Conservation (phyloP, 1,140 invertebrate genomes). For the Zaprionus africanus region DNA sequence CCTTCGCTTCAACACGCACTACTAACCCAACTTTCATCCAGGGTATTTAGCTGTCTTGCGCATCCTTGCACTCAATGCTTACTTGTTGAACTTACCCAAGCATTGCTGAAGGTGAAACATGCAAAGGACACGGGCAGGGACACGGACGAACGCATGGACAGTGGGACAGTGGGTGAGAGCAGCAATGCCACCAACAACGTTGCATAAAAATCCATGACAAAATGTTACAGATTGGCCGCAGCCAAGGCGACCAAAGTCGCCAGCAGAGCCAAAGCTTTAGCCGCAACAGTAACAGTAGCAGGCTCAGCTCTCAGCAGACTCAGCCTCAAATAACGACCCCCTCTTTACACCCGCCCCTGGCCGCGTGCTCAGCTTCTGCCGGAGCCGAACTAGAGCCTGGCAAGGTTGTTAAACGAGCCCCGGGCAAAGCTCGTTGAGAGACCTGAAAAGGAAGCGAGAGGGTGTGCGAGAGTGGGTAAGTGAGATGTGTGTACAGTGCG, state of each 20-base stretch:
- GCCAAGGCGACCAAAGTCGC: conserved; percentile 27
- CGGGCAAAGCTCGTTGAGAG: conserved; percentile 52
- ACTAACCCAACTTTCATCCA: background rate
- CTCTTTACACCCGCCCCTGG: background rate
- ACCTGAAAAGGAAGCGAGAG: background rate
- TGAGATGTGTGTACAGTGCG: background rate
- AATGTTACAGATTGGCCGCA: conserved; percentile 74
- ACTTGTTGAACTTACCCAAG: conserved; percentile 66
- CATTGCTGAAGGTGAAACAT: conserved; percentile 64
- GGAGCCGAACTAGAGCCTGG: conserved; percentile 18
- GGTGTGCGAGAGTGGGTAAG: conserved; percentile 6
- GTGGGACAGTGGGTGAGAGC: conserved; percentile 20
- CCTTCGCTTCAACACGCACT: background rate
- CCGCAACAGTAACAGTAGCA: background rate
- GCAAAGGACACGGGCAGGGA: conserved; percentile 54
- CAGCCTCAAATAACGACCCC: background rate
- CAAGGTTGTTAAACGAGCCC: conserved; percentile 52
- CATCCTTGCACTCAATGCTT: background rate
- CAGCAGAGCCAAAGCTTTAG: conserved; percentile 14
- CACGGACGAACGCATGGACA: conserved; percentile 6
- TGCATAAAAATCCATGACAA: conserved; percentile 70
- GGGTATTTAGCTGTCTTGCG: conserved; percentile 22
- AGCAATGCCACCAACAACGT: conserved; percentile 1
- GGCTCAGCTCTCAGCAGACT: background rate
- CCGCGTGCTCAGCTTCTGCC: background rate